Evolutionary conservation across 2,113 vertebrate species (phyloP).

Genomic region (Hippopotamus amphibius): DNA sequence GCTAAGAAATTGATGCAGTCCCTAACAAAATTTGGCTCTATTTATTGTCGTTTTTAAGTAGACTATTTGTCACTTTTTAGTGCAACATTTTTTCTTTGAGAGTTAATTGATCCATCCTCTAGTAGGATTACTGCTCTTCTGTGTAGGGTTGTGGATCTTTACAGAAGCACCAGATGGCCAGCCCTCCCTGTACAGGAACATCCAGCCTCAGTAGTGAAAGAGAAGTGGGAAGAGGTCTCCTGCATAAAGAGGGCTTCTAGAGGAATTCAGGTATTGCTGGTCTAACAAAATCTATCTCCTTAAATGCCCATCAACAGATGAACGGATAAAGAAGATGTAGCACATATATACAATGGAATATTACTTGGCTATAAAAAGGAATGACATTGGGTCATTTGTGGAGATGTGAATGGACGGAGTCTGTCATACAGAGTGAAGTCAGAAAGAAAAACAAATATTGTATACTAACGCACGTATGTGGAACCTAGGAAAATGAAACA

Average conservation of each 20-base stretch:
- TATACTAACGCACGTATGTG: too few relatives aligned
- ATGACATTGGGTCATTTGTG: too few relatives aligned
- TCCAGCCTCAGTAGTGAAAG: neutral
- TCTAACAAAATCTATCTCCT: neutral
- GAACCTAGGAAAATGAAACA: too few relatives aligned
- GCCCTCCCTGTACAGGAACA: neutral
- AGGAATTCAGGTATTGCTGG: neutral
- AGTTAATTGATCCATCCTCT: neutral
- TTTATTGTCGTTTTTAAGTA: conserved; percentile 22
- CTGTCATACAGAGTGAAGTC: too few relatives aligned
- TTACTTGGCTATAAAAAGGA: too few relatives aligned
- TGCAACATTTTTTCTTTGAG: neutral
- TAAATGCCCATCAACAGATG: too few relatives aligned
- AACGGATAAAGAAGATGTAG: too few relatives aligned
- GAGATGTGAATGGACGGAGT: too few relatives aligned
- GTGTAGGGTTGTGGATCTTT: neutral
- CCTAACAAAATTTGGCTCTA: neutral
- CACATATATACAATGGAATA: too few relatives aligned
- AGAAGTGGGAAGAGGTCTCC: neutral
- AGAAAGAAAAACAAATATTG: too few relatives aligned
- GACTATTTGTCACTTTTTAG: neutral
- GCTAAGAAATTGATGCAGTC: neutral
- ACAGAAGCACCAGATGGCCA: neutral
- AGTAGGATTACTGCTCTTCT: neutral
- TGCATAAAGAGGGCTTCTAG: neutral